phyloP scores from a whole-genome alignment of 2,888 invertebrate genomes.

The Drosophila ustulata region DNA sequence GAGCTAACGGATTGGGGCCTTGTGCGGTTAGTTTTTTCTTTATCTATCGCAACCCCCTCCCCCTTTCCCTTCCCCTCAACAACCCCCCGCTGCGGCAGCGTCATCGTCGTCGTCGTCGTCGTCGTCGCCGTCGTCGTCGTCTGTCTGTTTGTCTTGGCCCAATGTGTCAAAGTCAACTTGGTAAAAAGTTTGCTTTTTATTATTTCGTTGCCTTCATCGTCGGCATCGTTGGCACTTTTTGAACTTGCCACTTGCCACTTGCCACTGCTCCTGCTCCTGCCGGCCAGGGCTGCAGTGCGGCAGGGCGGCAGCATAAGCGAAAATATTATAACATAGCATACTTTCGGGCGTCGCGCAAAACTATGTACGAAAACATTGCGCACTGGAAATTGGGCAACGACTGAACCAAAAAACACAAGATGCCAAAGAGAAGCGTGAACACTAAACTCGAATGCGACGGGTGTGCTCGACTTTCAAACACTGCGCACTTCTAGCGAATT shows the following conservation, averaged over 20 bases:
- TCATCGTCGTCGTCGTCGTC: too few species aligned
- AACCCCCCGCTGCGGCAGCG: too few species aligned
- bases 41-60: background rate
- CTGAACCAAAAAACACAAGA: conserved; percentile 39
- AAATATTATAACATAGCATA: conserved; percentile 62
- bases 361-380: conserved; percentile 50
- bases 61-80: background rate
- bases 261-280: conserved; percentile 13
- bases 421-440: conserved; percentile 7
- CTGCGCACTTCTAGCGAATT: too few species aligned
- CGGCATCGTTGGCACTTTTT: conserved; percentile 67
- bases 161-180: conserved; percentile 78
- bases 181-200: conserved; percentile 76
- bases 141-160: conserved; percentile 70
- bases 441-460: background rate
- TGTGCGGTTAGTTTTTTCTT: conserved; percentile 33
- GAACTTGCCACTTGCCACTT: conserved; percentile 56
- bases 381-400: conserved; percentile 58
- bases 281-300: background rate
- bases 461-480: conserved; percentile 16
- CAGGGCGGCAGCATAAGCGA: conserved; percentile 20
- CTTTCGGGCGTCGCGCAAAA: conserved; percentile 54
- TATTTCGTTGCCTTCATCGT: conserved; percentile 69
- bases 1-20: conserved; percentile 39
- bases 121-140: too few species aligned